phyloP scores from a whole-genome alignment of 2,888 invertebrate genomes.

The Volucella inanis region DNA sequence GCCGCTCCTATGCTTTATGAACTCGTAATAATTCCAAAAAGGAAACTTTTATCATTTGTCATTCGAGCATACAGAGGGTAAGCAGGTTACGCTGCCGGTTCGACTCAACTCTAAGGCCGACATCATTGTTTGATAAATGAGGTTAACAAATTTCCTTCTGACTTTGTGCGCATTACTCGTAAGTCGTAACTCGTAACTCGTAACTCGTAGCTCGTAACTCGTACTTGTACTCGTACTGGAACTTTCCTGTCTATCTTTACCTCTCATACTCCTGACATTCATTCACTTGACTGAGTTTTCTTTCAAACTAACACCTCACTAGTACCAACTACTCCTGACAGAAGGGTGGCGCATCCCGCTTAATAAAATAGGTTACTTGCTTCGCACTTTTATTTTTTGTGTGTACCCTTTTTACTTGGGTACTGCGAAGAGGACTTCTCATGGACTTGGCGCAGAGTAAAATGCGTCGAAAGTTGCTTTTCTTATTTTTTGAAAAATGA shows the following conservation, averaged over 20 bases:
- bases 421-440: constrained; percentile 15
- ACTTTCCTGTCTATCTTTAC: constrained; percentile 12
- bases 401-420: not conserved
- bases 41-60: constrained; percentile 73
- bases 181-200: no score
- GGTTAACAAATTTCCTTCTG: constrained; percentile 70
- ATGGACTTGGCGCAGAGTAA: constrained; percentile 12
- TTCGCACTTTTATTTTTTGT: constrained; percentile 31
- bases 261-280: constrained; percentile 31
- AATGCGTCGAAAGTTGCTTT: constrained; percentile 50
- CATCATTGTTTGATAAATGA: constrained; percentile 73
- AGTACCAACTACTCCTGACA: constrained; percentile 1
- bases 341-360: constrained; percentile 7
- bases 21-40: constrained; percentile 73
- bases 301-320: constrained; percentile 23
- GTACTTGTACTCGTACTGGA: no score
- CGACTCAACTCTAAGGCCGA: constrained; percentile 6
- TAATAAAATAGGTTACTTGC: constrained; percentile 63
- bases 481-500: constrained; percentile 61
- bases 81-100: constrained; percentile 53
- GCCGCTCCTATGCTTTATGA: constrained; percentile 57
- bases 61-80: constrained; percentile 53
- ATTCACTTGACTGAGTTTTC: constrained; percentile 69
- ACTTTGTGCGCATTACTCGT: constrained; percentile 52
- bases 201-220: no score